Evolutionary conservation across 2,797 vertebrate genomes (phyloP), one percentile per base, ranked within the genome.

Genomic region (Rallus crepitans): DNA sequence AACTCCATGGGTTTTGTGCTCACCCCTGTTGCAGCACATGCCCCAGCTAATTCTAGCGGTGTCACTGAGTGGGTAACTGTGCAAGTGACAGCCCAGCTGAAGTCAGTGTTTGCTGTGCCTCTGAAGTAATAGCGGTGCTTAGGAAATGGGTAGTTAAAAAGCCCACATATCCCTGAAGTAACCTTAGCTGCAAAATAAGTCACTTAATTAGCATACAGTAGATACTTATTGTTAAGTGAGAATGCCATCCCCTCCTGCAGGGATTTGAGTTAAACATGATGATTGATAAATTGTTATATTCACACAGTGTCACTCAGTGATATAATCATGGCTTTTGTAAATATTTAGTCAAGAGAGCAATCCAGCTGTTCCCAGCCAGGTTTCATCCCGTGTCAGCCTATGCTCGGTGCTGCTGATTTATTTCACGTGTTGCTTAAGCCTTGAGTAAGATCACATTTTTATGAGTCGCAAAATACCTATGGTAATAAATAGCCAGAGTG

Each of bases 221-320:
- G 97, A 98, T 97, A 97, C 97, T 96, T 97, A 97, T 95, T 98
- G 97, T 96, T 97, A 97, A 97, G 96, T 96, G 88, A 95, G 97
- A 97, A 96, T 95, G 94, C 95, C 70, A 91, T 95, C 95, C 94
- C 65, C 96, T 97, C 98, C 98, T 97, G 96, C 90, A 75, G 98
- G 97, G 98, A 96, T 94, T 96, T 79, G 88, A 94, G 96, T 97
- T 98, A 97, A 98, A 98, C 97, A 98, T 95, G 97, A 95, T 98
- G 98, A 98, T 98, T 98, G 98, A 98, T 98, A 98, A 98, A 98
- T 98, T 98, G 98, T 98, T 98, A 97, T 96, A 97, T 97, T 98
- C 96, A 52, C 96, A 94, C 55, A 13, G 94, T 98, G 98, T 98
- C 97, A 97, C 97, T 98, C 97, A 96, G 97, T 98, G 97, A 98